Base-by-base conservation (phyloP, 2,888 invertebrate genomes). In the Mythimna impura region DNA sequence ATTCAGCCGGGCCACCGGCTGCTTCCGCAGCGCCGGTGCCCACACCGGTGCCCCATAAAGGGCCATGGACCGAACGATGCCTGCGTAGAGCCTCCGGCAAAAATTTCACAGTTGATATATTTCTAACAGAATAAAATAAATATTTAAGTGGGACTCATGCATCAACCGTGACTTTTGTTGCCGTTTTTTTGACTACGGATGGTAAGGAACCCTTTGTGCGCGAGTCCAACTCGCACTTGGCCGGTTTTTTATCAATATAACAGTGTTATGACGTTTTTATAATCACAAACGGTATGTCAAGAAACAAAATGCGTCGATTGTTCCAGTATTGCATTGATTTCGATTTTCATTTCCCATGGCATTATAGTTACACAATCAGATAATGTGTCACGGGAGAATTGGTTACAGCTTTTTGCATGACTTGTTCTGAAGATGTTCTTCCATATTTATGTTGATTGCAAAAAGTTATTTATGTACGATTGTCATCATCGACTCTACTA, bases 261-360 rank as follows among this genome's bases (percentile, higher is more conserved):
- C 12, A 9, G 1, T 36, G 9, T 43, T 12, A 4, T 69, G 71
- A 63, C 54, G 66, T 75, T 75, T 72, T 64, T 52, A 34, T 34
- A 30, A 57, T 62, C 43, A 54, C n/a, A 55, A 58, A 30, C 20
- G 52, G 36, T 80, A 17, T 22, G 1, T 34, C 50, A 50, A 52
- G 20, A 54, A 47, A 14, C 22, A n/a, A 30, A 34, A 73, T 61
- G 55, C 22, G 6, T 61, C 30, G 1, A 64, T 74, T 74, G 64
- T 78, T 10, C 7, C 14, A 25, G 43, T 57, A 64, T 76, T 70
- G 30, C 0, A 8, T 40, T 62, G 43, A 50, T 66, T 78, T 72
- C 68, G 40, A 78, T 72, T 82, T 79, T 65, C 40, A 57, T 50
- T 82, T 80, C 82, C 43, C 80, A 80, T 17, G 36, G 40, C 40